Conservation (phyloP, 2,797 vertebrate species). For the Anguilla anguilla region DNA sequence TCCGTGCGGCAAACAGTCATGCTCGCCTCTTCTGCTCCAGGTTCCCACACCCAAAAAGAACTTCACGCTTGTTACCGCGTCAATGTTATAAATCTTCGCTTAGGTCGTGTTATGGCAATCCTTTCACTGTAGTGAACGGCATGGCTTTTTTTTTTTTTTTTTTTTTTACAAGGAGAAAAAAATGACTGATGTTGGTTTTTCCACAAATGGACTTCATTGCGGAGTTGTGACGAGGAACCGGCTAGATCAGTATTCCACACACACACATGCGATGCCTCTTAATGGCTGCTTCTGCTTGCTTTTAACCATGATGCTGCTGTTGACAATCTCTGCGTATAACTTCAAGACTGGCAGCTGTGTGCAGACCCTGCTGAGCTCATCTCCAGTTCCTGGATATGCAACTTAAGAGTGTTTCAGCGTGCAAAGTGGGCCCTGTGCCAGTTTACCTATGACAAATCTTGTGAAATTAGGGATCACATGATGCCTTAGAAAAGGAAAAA, state of each 20-base stretch:
- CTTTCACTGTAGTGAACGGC: neutral
- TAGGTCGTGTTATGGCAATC: neutral
- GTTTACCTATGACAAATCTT: neutral
- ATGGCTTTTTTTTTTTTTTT: neutral
- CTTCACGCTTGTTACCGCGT: neutral
- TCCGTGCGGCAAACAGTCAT: neutral
- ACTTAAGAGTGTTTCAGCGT: neutral
- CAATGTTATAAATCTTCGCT: neutral
- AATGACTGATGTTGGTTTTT: neutral
- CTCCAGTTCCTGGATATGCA: neutral
- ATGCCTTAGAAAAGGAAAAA: neutral
- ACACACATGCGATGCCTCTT: neutral
- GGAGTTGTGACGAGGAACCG: neutral
- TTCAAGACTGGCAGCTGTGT: too few species aligned
- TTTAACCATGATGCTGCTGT: neutral
- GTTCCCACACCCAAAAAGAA: neutral
- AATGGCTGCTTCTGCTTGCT: neutral
- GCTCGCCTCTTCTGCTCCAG: neutral
- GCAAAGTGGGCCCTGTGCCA: neutral
- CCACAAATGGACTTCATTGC: neutral
- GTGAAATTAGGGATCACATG: neutral
- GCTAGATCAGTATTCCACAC: neutral
- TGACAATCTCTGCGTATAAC: neutral
- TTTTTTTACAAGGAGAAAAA: neutral
- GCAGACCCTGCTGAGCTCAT: neutral